Base-by-base conservation (phyloP, 2,797 vertebrate species). In the Argya squamiceps region DNA sequence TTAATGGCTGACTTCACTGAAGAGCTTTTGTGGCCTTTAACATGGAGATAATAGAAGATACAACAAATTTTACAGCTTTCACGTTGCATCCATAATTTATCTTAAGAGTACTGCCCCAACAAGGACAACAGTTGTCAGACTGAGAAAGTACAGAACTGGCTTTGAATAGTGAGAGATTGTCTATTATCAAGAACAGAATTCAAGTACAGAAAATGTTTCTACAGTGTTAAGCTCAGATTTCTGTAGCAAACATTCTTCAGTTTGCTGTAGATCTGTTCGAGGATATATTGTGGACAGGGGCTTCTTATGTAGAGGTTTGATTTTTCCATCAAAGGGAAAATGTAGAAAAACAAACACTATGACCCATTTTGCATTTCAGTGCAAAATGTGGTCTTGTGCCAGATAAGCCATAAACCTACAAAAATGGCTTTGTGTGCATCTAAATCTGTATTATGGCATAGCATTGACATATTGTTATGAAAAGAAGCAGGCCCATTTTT, bases 21-120 rank as follows among this genome's bases (percentile, higher is more conserved):
- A 99, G 99, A 99, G 99, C 99, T 99, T 99, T 99, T 99, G 99
- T 99, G 99, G 99, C 99, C 99, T 99, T 99, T 99, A 99, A 99
- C 99, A 99, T 99, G 99, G 99, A 99, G 99, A 99, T 99, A 99
- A 99, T 99, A 99, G 99, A 99, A 99, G 99, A 99, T 99, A 99
- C 99, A 99, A 99, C 99, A 99, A 98, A 99, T 99, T 99, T 99
- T 99, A 99, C 99, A 99, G 99, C 99, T 99, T 99, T 98, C 99
- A 99, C 98, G 96, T 99, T 99, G 99, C 99, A 99, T 99, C 99
- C 99, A 99, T 99, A 99, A 99, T 99, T 99, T 99, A 99, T 99
- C 98, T 98, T 98, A 97, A 98, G 98, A 98, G 98, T 98, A 98
- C 97, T 99, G 99, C 98, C 98, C 98, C 99, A 99, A 99, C 99